Percentiles rank a stretch among this genome's conserved stretches.
Conservation (phyloP, 1,140 invertebrate species). For the Spodoptera litura region DNA sequence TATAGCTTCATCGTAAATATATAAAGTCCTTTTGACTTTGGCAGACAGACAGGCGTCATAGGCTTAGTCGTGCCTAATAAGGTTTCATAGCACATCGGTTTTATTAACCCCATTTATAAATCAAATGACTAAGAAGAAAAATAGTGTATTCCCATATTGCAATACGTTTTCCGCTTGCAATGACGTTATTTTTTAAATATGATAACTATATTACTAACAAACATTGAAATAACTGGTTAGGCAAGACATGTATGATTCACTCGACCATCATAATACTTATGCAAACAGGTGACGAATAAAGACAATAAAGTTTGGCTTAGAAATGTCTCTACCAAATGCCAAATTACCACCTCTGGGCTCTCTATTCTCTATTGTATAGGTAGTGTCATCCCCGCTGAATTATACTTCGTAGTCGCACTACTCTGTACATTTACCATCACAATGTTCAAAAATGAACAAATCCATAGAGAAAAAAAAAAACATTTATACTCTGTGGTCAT, state of each 20-base stretch:
- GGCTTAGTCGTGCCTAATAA: not conserved
- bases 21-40: not conserved
- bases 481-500: too few species aligned
- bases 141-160: slow-evolving; percentile 30
- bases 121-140: slow-evolving; percentile 8
- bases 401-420: too few species aligned
- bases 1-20: not conserved
- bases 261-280: slow-evolving; percentile 47
- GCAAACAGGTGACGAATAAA: slow-evolving; percentile 62
- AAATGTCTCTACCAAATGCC: not conserved
- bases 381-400: too few species aligned
- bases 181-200: slow-evolving; percentile 15
- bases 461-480: too few species aligned
- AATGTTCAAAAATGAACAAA: too few species aligned
- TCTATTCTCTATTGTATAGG: not conserved
- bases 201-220: not conserved
- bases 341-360: slow-evolving; percentile 17
- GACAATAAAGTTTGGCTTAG: slow-evolving; percentile 43
- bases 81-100: not conserved
- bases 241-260: slow-evolving; percentile 51
- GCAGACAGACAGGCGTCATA: not conserved
- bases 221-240: slow-evolving; percentile 12
- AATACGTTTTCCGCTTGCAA: slow-evolving; percentile 13
- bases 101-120: slow-evolving; percentile 11
- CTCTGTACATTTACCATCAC: too few species aligned